Conservation (phyloP, 2,888 invertebrate genomes). For the Watsonalla binaria region DNA sequence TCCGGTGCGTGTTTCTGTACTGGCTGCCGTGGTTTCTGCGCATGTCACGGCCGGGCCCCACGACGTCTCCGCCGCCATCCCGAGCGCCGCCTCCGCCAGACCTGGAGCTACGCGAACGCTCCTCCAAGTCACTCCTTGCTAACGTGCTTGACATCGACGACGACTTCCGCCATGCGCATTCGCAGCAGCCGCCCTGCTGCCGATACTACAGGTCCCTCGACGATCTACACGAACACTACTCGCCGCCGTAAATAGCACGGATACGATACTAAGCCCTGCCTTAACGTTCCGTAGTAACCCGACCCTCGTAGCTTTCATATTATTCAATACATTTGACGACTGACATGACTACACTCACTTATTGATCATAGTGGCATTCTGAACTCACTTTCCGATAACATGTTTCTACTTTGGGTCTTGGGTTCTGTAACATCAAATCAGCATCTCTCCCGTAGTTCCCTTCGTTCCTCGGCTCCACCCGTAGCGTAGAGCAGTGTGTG, state of each 20-base stretch:
- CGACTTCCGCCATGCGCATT: constrained; percentile 91
- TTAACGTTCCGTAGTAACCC: constrained; percentile 72
- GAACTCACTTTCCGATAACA: constrained; percentile 36
- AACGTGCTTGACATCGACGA: constrained; percentile 98
- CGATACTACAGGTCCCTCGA: constrained; percentile 87
- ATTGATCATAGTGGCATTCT: constrained; percentile 22
- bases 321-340: constrained; percentile 20
- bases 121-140: constrained; percentile 96
- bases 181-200: constrained; percentile 85
- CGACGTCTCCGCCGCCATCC: constrained; percentile 79
- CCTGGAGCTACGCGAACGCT: constrained; percentile 92
- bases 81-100: constrained; percentile 89
- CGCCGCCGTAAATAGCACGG: constrained; percentile 78
- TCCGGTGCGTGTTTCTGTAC: constrained; percentile 94
- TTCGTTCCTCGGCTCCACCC: constrained; percentile 68
- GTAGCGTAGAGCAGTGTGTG: constrained; percentile 63
- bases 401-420: constrained; percentile 52
- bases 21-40: constrained; percentile 98
- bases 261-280: constrained; percentile 74
- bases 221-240: constrained; percentile 79
- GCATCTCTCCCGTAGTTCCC: constrained; percentile 72
- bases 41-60: constrained; percentile 89
- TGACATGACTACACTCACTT: constrained; percentile 22
- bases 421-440: constrained; percentile 48
- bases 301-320: constrained; percentile 60